A percentile compares a stretch with the other conserved stretches of the same genome.
phyloP scores from a whole-genome alignment of 2,113 vertebrate genomes.

The Uria lomvia region DNA sequence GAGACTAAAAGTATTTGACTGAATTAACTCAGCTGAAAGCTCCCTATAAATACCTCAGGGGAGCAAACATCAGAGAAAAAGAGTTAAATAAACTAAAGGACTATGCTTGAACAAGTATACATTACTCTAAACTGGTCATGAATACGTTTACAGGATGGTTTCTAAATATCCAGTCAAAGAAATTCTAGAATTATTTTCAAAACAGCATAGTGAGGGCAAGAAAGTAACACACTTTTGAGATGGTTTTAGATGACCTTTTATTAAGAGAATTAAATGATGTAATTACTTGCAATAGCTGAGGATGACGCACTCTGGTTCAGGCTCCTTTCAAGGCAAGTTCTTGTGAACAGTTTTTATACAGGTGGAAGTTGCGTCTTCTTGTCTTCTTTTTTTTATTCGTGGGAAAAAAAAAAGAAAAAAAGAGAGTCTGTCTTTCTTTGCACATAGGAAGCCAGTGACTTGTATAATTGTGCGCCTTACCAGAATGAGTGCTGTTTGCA shows the following conservation, averaged over 20 bases:
- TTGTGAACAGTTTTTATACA: neutral
- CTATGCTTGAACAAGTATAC: neutral
- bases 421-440: neutral
- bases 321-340: neutral
- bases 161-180: neutral
- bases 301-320: neutral
- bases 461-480: accelerated
- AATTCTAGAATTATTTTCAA: neutral
- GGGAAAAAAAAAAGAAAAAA: too few relatives aligned
- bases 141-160: neutral
- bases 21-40: neutral
- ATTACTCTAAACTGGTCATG: neutral
- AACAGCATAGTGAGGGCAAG: neutral
- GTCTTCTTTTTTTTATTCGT: neutral
- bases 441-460: neutral
- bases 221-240: neutral
- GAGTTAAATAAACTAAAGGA: neutral
- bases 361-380: neutral
- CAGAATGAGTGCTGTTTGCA: neutral
- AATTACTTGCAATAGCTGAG: neutral
- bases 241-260: neutral
- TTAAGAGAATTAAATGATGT: neutral
- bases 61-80: neutral
- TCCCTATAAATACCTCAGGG: neutral
- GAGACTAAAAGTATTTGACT: neutral